Percentiles rank a stretch among this genome's conserved stretches.
Evolutionary conservation across 1,140 invertebrate genomes (phyloP).

Genomic region (Aphelenchoides fujianensis): DNA sequence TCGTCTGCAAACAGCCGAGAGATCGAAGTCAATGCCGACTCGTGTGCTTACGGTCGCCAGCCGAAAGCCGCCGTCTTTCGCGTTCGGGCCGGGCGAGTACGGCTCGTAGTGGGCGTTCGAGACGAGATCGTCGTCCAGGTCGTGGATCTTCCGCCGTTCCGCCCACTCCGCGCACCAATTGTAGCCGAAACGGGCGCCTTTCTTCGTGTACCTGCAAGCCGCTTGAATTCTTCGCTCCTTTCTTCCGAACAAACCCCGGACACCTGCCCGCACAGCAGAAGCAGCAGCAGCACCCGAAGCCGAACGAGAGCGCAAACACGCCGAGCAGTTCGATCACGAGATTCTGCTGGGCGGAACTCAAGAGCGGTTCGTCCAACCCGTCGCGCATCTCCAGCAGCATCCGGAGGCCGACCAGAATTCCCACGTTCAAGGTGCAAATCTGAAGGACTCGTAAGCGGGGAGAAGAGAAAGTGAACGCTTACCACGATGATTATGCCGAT

Average conservation of each 20-base stretch:
- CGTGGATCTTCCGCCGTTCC: background rate
- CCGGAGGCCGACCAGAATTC: conserved; percentile 10
- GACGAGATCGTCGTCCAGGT: background rate
- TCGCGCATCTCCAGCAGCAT: conserved; percentile 8
- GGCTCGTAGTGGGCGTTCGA: background rate
- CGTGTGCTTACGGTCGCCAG: background rate
- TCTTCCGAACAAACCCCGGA: conserved; percentile 11
- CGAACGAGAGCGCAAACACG: conserved; percentile 15
- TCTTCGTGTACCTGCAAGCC: background rate
- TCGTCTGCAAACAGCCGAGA: too few species aligned
- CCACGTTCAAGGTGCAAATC: conserved; percentile 13
- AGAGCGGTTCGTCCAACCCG: conserved; percentile 4
- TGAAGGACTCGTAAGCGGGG: background rate
- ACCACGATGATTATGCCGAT: conserved; percentile 19
- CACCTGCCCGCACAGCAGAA: conserved; percentile 16
- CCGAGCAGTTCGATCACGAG: conserved; percentile 10
- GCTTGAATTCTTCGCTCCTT: background rate
- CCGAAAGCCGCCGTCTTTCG: background rate
- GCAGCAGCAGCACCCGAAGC: conserved; percentile 23
- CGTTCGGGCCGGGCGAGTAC: background rate
- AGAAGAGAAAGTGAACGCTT: background rate
- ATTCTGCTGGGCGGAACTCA: background rate
- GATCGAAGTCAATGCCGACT: background rate
- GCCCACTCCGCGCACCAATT: background rate
- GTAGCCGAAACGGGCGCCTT: background rate